Evolutionary conservation across 2,888 invertebrate genomes (phyloP).

Genomic region (Buathra laborator): DNA sequence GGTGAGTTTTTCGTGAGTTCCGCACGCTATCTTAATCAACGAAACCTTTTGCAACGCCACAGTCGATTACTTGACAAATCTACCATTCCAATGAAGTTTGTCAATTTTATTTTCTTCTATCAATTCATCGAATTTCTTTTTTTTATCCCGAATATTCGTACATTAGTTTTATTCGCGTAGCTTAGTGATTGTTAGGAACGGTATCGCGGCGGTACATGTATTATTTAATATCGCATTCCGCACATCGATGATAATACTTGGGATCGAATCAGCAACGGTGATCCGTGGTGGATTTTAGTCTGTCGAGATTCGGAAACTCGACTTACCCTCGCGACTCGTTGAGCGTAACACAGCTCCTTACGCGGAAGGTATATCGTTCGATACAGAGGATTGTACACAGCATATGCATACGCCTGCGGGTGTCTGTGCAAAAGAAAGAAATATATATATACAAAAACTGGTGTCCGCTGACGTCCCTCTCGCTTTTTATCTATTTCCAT

Average conservation of each 20-base stretch:
- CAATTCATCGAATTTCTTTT: neutral
- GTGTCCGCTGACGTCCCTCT: no score
- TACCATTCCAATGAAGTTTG: neutral
- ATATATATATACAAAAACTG: no score
- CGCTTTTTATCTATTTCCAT: slow-evolving; percentile 84
- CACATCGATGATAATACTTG: slow-evolving; percentile 1
- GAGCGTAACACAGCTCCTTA: slow-evolving; percentile 54
- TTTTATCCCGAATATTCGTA: no score
- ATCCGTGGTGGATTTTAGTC: slow-evolving; percentile 52
- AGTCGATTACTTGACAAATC: neutral
- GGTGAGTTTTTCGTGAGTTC: slow-evolving; percentile 84
- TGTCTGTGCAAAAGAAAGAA: no score
- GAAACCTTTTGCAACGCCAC: neutral
- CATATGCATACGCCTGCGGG: no score
- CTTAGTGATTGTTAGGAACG: slow-evolving; percentile 21
- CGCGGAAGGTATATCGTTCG: slow-evolving; percentile 40
- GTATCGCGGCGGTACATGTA: neutral
- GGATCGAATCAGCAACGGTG: slow-evolving; percentile 26
- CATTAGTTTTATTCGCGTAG: neutral
- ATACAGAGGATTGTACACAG: slow-evolving; percentile 38
- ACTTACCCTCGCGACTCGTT: slow-evolving; percentile 41
- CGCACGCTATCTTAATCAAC: neutral
- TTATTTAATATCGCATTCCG: neutral
- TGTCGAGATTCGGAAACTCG: slow-evolving; percentile 45
- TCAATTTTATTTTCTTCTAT: neutral